Base-by-base conservation (phyloP, 2,888 invertebrate genomes). In the Syritta pipiens region DNA sequence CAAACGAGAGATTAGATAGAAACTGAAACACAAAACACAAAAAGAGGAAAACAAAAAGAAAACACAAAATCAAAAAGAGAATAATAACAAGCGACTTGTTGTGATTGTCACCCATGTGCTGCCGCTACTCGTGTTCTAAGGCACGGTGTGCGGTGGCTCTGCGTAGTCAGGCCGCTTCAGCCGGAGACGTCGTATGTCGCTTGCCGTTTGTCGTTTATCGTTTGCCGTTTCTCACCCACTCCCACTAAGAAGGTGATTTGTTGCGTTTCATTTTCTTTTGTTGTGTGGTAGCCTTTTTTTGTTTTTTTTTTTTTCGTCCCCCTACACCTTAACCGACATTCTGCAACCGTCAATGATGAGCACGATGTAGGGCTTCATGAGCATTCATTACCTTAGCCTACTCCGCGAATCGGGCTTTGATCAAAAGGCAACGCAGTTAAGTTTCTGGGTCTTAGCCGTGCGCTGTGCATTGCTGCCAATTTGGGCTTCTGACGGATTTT, bases 301-400 rank as follows among this genome's bases (percentile, higher is more conserved):
- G 49, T 22, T 10, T 30, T 63, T 17, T 44, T 51, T 17, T 49
- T 10, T 32, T 53, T 37, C 40, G 40, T 30, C 44, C 59, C 30
- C 40, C 44, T 42, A 30, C 59, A 44, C 71, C 59, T 32, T 72
- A 30, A 32, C 22, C 17, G 4, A 14, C 7, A n/a, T 26, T 2
- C 57, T 40, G 14, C 37, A 17, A 22, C 37, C 20, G 71, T 60
- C 72, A 63, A 53, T 65, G 60, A 55, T 74, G 67, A 49, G 53
- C 32, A 53, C 60, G 67, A 79, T 79, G 74, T 79, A 79, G 79
- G 79, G 79, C 79, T 79, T 79, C 79, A 79, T 74, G 79, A 74
- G 79, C 74, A 79, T 72, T 72, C 62, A 79, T 79, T 68, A 79
- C 74, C 74, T 74, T 74, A 79, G 79, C 74, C 79, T 68, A 74